A percentile compares a stretch with the other conserved stretches of the same genome.
phyloP scores from a whole-genome alignment of 2,888 invertebrate species.

The Drosophila lutescens region DNA sequence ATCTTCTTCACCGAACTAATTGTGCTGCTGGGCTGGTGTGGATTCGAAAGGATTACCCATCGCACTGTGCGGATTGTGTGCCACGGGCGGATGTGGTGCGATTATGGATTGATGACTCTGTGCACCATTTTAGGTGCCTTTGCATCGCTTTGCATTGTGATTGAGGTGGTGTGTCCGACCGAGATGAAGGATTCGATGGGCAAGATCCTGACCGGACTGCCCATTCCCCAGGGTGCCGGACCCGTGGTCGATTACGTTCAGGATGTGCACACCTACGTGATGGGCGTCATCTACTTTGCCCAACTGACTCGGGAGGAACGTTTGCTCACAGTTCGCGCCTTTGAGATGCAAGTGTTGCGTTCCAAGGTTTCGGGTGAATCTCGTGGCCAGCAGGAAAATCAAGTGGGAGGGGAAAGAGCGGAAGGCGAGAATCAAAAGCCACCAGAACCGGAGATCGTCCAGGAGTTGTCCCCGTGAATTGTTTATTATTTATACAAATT shows the following conservation, averaged over 20 bases:
- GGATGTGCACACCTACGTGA: constrained; percentile 32
- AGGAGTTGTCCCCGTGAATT: constrained; percentile 54
- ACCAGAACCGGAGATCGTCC: background rate
- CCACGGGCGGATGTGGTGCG: constrained; percentile 45
- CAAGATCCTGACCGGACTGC: constrained; percentile 39
- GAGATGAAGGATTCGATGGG: constrained; percentile 23
- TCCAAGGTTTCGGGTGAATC: background rate
- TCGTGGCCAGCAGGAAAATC: background rate
- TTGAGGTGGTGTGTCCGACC: constrained; percentile 11
- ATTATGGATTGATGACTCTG: background rate
- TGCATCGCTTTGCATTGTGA: constrained; percentile 15
- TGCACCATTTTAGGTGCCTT: background rate
- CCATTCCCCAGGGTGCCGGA: constrained; percentile 27
- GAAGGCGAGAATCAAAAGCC: background rate
- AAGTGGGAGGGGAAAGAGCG: background rate
- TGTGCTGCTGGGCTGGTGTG: constrained; percentile 47
- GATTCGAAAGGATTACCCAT: constrained; percentile 39
- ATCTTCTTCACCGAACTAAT: constrained; percentile 48
- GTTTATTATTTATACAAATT: constrained; percentile 74
- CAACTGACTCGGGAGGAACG: constrained; percentile 52
- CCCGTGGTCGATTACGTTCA: constrained; percentile 32
- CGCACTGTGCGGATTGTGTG: constrained; percentile 33
- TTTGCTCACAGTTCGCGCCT: constrained; percentile 33
- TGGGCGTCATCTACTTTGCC: constrained; percentile 29
- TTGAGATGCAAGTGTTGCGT: constrained; percentile 39